These are phyloP conservation scores for Ptychochromis oligacanthus DNA, from an alignment of 2,113 vertebrate species.

Conservation along the genomic window DNA sequence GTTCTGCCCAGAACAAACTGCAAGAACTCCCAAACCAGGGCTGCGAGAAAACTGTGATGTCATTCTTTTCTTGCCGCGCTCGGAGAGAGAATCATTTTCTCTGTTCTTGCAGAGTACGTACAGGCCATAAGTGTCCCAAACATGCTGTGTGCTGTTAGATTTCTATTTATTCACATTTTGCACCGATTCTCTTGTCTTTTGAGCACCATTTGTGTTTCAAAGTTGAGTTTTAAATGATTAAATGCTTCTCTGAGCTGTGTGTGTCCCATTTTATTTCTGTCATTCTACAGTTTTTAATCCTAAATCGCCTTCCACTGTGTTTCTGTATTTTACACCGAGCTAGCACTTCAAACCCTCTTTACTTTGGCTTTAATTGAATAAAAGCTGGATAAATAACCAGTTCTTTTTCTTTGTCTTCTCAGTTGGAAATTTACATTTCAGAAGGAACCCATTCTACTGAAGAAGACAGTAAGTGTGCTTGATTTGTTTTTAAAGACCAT, in stretches of 20 bases:
- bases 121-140: rapidly evolving
- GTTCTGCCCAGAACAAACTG: too few species aligned
- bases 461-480: constrained; percentile 91
- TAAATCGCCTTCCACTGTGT: neutral
- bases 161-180: neutral
- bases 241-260: neutral
- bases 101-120: too few species aligned
- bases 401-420: constrained; percentile 52
- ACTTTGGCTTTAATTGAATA: neutral
- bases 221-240: neutral
- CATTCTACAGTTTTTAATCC: neutral
- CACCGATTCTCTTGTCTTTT: too few species aligned
- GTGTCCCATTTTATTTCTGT: neutral
- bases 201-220: neutral
- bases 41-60: too few species aligned
- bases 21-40: too few species aligned
- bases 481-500: neutral
- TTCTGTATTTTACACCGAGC: neutral
- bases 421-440: constrained; percentile 98
- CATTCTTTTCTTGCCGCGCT: too few species aligned
- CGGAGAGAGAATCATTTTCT: too few species aligned
- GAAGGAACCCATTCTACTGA: constrained; percentile 97
- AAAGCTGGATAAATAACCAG: neutral
- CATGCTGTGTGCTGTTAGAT: neutral
- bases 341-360: neutral